Percentiles rank a stretch among this genome's conserved stretches.
phyloP scores from a whole-genome alignment of 2,888 invertebrate genomes.

The Oxytorus armatus region DNA sequence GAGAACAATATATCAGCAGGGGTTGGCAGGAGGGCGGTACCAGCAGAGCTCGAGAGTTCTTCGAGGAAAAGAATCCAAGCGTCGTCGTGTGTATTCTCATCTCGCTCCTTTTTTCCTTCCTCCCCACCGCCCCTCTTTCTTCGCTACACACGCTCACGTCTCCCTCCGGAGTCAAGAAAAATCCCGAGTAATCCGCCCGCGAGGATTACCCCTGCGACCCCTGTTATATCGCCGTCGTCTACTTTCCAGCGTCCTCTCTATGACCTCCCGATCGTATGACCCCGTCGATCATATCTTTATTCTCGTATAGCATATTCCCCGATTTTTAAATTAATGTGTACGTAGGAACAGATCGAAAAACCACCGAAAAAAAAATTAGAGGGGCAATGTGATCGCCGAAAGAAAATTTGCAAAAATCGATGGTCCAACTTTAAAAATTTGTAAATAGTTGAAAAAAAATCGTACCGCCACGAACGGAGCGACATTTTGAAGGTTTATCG shows the following conservation, averaged over 20 bases:
- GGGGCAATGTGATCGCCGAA: too few relatives aligned
- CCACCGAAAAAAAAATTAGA: too few relatives aligned
- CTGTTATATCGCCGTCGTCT: constrained; percentile 52
- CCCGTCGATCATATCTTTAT: constrained; percentile 57
- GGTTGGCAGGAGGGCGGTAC: constrained; percentile 76
- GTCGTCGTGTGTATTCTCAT: constrained; percentile 72
- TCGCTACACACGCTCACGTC: constrained; percentile 30
- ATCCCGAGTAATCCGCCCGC: constrained; percentile 81
- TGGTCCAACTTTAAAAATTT: too few relatives aligned
- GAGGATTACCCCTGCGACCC: constrained; percentile 79
- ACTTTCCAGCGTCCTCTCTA: constrained; percentile 35
- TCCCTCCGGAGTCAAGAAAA: constrained; percentile 75
- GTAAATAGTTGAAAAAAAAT: too few relatives aligned
- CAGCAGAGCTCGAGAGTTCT: constrained; percentile 68
- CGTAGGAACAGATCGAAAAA: too few relatives aligned
- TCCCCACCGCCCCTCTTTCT: too few relatives aligned
- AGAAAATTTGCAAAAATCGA: too few relatives aligned
- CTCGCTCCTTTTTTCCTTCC: constrained; percentile 68
- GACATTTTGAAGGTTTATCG: too few relatives aligned
- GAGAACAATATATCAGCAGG: constrained; percentile 78
- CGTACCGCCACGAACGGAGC: too few relatives aligned
- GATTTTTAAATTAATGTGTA: too few relatives aligned
- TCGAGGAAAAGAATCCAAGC: constrained; percentile 75
- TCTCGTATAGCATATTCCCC: too few relatives aligned
- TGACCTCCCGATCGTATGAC: constrained; percentile 54